phyloP scores from a whole-genome alignment of 2,113 vertebrate species.

The Myrmecobius fasciatus region DNA sequence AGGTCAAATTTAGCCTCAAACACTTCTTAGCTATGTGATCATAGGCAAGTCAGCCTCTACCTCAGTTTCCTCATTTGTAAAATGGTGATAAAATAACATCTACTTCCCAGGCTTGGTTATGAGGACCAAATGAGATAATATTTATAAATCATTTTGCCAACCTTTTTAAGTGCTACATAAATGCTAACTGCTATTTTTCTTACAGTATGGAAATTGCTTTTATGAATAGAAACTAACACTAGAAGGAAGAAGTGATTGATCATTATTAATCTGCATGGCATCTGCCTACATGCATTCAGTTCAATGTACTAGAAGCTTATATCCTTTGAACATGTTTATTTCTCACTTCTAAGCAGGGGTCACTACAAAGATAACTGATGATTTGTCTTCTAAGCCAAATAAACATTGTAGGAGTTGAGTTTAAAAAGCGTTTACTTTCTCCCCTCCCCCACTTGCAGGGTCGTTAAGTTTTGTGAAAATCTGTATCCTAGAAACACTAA shows the following conservation, averaged over 20 bases:
- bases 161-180: neutral
- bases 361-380: conserved; percentile 33
- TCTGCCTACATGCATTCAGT: neutral
- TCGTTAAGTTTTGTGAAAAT: conserved; percentile 13
- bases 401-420: neutral
- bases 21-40: neutral
- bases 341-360: neutral
- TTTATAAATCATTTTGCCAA: neutral
- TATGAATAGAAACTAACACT: neutral
- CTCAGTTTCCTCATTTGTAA: neutral
- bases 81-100: neutral
- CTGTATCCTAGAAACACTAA: conserved; percentile 15
- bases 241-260: neutral
- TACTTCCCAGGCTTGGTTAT: neutral
- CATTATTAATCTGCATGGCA: neutral
- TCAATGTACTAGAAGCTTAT: neutral
- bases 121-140: neutral
- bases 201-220: neutral
- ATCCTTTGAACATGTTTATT: conserved; percentile 17
- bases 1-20: neutral
- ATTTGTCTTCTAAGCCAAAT: conserved; percentile 13
- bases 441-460: conserved; percentile 25
- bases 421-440: conserved; percentile 34
- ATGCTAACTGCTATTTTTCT: neutral
- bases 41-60: neutral